phyloP scores from a whole-genome alignment of 2,797 vertebrate genomes.

The Poeciliopsis turneri region DNA sequence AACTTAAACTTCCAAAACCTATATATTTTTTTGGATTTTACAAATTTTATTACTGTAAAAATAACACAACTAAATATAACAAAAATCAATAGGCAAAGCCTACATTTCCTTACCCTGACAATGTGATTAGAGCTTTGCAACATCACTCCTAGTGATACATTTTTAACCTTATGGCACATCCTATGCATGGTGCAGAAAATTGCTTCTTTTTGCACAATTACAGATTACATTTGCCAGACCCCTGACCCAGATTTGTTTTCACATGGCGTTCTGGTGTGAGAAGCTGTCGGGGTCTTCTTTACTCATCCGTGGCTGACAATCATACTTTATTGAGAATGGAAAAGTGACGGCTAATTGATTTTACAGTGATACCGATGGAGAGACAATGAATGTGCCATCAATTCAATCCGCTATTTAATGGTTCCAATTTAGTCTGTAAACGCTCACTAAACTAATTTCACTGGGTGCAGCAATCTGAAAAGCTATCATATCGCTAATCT shows the following conservation, averaged over 20 bases:
- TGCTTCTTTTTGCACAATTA: conserved; percentile 79
- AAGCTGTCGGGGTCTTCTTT: conserved; percentile 92
- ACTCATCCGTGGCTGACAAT: conserved; percentile 93
- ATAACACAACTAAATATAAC: conserved; percentile 46
- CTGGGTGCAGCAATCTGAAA: conserved; percentile 99
- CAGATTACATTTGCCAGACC: conserved; percentile 76
- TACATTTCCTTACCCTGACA: conserved; percentile 49
- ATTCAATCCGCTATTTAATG: conserved; percentile 99
- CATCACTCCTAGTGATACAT: conserved; percentile 68
- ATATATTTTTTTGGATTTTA: neutral
- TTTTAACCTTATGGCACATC: conserved; percentile 79
- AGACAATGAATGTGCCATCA: conserved; percentile 99
- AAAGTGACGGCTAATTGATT: conserved; percentile 99
- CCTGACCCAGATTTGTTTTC: conserved; percentile 81
- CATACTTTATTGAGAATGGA: conserved; percentile 98
- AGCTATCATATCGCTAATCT: conserved; percentile 99
- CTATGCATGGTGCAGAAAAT: conserved; percentile 79
- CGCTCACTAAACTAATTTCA: conserved; percentile 99
- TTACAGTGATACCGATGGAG: conserved; percentile 99
- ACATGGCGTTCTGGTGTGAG: conserved; percentile 77
- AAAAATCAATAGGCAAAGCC: conserved; percentile 71
- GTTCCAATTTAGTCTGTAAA: conserved; percentile 99
- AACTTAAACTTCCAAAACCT: conserved; percentile 4
- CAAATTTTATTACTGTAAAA: conserved; percentile 9
- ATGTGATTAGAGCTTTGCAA: conserved; percentile 62